These are phyloP conservation scores for Drosophila setosimentum DNA, from an alignment of 2,888 invertebrate genomes.

Conservation along the genomic window DNA sequence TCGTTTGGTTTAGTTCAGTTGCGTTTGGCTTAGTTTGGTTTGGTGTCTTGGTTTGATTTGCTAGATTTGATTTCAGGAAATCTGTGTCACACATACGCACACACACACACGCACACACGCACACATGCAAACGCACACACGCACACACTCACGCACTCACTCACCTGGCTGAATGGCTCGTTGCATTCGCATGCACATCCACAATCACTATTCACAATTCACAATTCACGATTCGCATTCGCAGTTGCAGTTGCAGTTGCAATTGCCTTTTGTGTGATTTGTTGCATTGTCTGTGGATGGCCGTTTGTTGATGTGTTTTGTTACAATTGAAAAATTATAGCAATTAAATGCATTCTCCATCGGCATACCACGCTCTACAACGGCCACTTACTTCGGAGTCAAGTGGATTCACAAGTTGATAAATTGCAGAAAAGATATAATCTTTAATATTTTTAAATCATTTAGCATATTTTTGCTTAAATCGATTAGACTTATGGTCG, in stretches of 20 bases:
- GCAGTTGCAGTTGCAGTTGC: conserved; percentile 38
- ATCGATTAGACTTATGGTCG: background rate
- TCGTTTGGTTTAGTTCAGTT: conserved; percentile 37
- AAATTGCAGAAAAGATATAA: background rate
- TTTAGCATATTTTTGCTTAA: background rate
- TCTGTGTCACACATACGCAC: conserved; percentile 36
- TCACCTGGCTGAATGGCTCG: conserved; percentile 62
- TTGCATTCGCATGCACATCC: conserved; percentile 60
- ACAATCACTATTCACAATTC: conserved; percentile 32
- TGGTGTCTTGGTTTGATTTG: conserved; percentile 77
- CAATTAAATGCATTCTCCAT: conserved; percentile 65
- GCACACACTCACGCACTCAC: conserved; percentile 29
- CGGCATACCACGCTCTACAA: background rate
- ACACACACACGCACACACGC: background rate
- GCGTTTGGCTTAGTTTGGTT: conserved; percentile 43
- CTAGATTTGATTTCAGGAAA: conserved; percentile 83
- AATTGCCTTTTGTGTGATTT: conserved; percentile 59
- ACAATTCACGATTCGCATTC: conserved; percentile 27
- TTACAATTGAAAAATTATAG: conserved; percentile 75
- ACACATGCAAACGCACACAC: background rate
- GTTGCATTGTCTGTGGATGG: conserved; percentile 48
- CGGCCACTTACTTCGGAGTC: background rate
- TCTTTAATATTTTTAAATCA: background rate
- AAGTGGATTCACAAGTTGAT: background rate
- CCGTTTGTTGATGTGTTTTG: conserved; percentile 52